Evolutionary conservation across 92 coral and sea anemone genomes (phyloP).

Genomic region (Zoanthus gigantus): DNA sequence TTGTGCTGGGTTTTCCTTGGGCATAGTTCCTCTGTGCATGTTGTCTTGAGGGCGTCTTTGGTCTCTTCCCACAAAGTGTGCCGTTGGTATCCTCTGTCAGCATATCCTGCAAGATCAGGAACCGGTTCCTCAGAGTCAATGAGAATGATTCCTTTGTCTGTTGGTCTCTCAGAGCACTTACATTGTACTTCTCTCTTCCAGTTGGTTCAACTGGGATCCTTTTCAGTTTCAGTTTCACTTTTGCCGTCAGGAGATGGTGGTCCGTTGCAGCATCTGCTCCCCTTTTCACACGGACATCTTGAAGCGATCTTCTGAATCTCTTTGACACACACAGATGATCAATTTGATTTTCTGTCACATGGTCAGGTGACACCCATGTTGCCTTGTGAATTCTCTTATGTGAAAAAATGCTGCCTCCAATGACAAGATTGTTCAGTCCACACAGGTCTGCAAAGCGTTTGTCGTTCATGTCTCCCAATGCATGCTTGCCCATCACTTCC

Average conservation of each 20-base stretch:
- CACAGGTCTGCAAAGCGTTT: too few relatives aligned
- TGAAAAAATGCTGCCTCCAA: too few relatives aligned
- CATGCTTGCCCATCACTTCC: too few relatives aligned
- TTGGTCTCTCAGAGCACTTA: background rate
- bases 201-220: background rate
- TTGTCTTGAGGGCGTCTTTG: background rate
- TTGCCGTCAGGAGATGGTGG: slow-evolving; percentile 2
- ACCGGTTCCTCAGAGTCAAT: background rate
- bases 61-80: background rate
- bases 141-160: background rate
- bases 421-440: too few relatives aligned
- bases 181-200: background rate
- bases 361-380: background rate
- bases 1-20: slow-evolving; percentile 18
- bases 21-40: background rate
- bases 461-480: too few relatives aligned
- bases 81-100: background rate
- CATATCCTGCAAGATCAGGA: background rate
- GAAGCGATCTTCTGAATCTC: too few relatives aligned
- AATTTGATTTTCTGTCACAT: too few relatives aligned
- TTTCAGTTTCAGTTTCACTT: background rate
- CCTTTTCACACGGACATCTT: background rate
- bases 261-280: background rate
- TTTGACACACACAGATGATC: too few relatives aligned
- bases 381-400: background rate